Conservation (phyloP, 2,888 invertebrate genomes). For the Mesochorus sp. region DNA sequence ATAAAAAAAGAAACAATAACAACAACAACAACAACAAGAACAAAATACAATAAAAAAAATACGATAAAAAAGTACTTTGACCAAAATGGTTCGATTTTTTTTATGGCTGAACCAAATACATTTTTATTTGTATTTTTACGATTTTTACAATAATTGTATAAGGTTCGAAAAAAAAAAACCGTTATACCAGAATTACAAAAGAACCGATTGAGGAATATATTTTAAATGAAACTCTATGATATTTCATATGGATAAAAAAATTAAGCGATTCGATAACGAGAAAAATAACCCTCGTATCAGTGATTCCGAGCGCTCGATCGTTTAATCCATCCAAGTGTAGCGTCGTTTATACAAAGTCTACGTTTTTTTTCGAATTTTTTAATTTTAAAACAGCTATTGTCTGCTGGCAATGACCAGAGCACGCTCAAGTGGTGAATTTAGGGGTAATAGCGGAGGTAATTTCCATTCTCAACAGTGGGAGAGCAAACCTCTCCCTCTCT, state of each 20-base stretch:
- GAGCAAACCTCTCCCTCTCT: too few relatives aligned
- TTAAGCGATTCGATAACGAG: constrained; percentile 24
- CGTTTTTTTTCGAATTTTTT: not conserved
- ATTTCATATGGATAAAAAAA: not conserved
- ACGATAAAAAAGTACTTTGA: not conserved
- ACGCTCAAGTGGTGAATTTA: constrained; percentile 45
- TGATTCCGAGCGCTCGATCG: not conserved
- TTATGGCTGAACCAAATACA: too few relatives aligned
- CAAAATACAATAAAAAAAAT: not conserved
- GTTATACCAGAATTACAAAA: not conserved
- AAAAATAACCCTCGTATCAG: not conserved
- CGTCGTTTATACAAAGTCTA: not conserved
- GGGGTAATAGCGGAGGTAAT: constrained; percentile 49
- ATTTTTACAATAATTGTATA: not conserved
- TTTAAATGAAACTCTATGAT: constrained; percentile 5
- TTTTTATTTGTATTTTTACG: too few relatives aligned
- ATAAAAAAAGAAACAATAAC: too few relatives aligned
- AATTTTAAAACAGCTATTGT: not conserved
- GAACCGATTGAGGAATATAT: not conserved
- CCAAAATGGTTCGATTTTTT: too few relatives aligned
- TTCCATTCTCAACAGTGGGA: constrained; percentile 29
- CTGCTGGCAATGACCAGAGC: constrained; percentile 11
- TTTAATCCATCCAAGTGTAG: not conserved
- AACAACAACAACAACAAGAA: not conserved
- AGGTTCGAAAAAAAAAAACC: not conserved